Evolutionary conservation across 2,797 vertebrate species (phyloP), one percentile per base, ranked within the genome.

Genomic region (Trematocara caparti): DNA sequence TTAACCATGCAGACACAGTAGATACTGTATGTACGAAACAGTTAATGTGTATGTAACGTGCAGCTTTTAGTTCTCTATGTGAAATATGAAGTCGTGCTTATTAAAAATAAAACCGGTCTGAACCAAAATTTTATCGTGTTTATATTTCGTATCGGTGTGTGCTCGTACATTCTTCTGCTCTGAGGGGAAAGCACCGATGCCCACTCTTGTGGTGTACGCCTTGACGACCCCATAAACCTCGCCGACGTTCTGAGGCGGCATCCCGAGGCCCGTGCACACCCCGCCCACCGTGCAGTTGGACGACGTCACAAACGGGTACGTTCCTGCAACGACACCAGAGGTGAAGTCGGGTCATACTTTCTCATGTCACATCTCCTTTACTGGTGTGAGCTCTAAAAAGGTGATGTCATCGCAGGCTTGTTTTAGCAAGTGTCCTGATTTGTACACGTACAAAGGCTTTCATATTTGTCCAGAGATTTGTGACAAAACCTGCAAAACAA

Each of bases 241-340:
- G 1, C 98, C 98, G 0, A 99, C 96, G 0, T 99, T 99, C 80
- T 98, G 97, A 0, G 98, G 98, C 0, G 98, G 98, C 97, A 99
- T 99, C 49, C 98, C 98, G 84, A 99, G 94, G 2, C 98, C 98
- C 0, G 98, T 99, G 78, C 98, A 99, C 47, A 99, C 98, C 3
- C 98, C 98, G 38, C 98, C 98, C 89, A 99, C 98, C 1, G 98
- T 99, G 92, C 98, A 99, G 95, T 99, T 99, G 21, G 98, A 99
- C 3, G 98, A 99, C 2, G 98, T 99, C 92, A 99, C 98, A 75
- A 99, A 99, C 3, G 98, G 98, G 32, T 99, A 99, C 1, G 98
- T 99, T 24, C 98, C 98, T 99, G 92, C 75, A 91, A 91, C 1
- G 38, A 83, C 73, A 85, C 2, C 2, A 69, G 4, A 50, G 66